Percentiles rank a stretch among this genome's conserved stretches.
Evolutionary conservation across 2,113 vertebrate genomes (phyloP).

Genomic region (Eurystomus gularis): DNA sequence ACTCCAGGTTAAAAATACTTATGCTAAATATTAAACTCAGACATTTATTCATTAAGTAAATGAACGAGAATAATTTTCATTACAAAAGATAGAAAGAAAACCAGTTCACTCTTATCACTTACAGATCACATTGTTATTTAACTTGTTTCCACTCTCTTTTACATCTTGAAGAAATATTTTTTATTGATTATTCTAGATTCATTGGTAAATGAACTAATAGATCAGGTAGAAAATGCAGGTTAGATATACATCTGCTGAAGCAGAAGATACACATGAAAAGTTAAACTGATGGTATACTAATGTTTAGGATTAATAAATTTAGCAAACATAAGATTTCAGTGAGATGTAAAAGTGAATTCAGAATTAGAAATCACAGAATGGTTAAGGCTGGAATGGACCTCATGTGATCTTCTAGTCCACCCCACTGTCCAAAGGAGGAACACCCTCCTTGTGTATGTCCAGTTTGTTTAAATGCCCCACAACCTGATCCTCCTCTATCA

Average conservation of each 20-base stretch:
- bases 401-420: background rate
- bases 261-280: background rate
- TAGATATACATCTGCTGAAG: background rate
- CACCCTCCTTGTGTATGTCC: background rate
- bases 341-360: background rate
- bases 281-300: background rate
- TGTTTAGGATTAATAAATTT: background rate
- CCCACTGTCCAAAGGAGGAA: background rate
- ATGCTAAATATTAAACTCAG: background rate
- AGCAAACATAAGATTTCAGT: background rate
- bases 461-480: background rate
- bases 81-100: constrained; percentile 52
- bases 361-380: background rate
- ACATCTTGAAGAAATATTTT: background rate
- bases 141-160: background rate
- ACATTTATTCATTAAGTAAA: constrained; percentile 33
- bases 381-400: background rate
- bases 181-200: background rate
- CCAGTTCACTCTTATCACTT: background rate
- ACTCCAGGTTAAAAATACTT: constrained; percentile 1
- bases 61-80: background rate
- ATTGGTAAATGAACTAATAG: background rate
- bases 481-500: background rate
- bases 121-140: background rate
- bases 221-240: background rate